Base-by-base conservation (phyloP, 2,113 vertebrate genomes). In the Hypomesus transpacificus region DNA sequence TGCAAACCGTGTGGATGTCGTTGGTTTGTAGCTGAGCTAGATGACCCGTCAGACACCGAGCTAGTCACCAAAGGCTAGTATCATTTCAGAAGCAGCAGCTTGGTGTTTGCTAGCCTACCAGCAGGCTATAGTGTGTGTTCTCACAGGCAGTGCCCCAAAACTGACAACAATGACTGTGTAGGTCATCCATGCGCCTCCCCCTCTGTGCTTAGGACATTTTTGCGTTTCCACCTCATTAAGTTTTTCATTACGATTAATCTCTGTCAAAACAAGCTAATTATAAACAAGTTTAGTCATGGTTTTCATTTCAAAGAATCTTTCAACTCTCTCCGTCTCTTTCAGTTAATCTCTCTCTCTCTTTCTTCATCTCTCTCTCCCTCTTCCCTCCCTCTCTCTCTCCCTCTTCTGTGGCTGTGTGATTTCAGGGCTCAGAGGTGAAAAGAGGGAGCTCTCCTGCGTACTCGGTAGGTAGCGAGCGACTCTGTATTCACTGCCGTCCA, bases 401-500 rank as follows among this genome's bases (percentile, higher is more conserved):
- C 39, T 46, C 39, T 46, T 2, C 22, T 64, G 24, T 63, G 8
- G 24, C 14, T 63, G 39, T 46, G 39, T 63, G 61, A 60, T 71
- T 4, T 22, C 59, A 87, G 84, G 84, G 87, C 14, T 87, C 88
- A 53, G 88, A 89, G 58, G 80, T 87, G 75, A 89, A 88, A 84
- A 82, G 84, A 68, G 87, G 87, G 51, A 83, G 79, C 64, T 90
- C 87, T 70, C 87, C 89, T 64, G 87, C 89, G 69, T 89, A 87
- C 76, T 89, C 84, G 69, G 87, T 90, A 73, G 24, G 85, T 78
- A 46, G 39, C 9, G 39, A 46, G 39, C 9, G 39, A 46, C 9
- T 8, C 11, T 46, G 39, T 11, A 7, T 46, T 46, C 9, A 46
- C 39, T 46, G 39, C 39, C 9, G 39, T 46, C 39, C 7, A 7